Evolutionary conservation across 2,113 vertebrate species (phyloP), one percentile per base, ranked within the genome.

Genomic region (Chunga burmeisteri): DNA sequence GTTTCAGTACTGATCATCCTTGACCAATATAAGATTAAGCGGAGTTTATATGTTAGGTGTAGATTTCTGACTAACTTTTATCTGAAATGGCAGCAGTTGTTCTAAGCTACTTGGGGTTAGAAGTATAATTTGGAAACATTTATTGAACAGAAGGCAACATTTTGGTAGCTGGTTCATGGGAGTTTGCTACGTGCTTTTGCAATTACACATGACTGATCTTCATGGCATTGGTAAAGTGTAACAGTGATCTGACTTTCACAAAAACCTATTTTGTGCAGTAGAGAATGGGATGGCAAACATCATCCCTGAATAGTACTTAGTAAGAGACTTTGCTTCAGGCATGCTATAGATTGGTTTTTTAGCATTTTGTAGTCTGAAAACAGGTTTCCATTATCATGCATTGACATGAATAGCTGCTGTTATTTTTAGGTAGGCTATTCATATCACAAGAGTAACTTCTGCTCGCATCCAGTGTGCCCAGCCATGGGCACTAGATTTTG

Each of bases 161-260:
- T 78, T 56, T 63, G n/a, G 11, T 50, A 55, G 78, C 46, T 90
- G 47, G 4, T 30, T 59, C 10, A 3, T 18, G 29, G 49, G n/a
- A 52, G 15, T 74, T 88, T 67, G 29, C 61, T 40, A 30, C 0
- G 3, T 44, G 71, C 20, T 81, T 87, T 68, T 63, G n/a, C n/a
- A 47, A 11, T 67, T 82, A 36, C 52, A 10, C 17, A 1, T 63
- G 52, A 13, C 30, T 52, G 53, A 36, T 55, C 40, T 83, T 83
- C 12, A 2, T 13, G 30, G 27, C 8, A 2, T 5, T 34, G n/a
- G 34, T 47, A 56, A 71, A 67, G 27, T 0, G 0, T 36, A 21
- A 17, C 0, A 0, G 26, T 50, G 52, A 19, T 46, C 56, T 11
- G 71, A 52, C 29, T 71, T 82, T 71, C 66, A 59, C 38, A 29